These are phyloP conservation scores for Glossophaga mutica DNA, from an alignment of 2,797 vertebrate species.

Conservation along the genomic window DNA sequence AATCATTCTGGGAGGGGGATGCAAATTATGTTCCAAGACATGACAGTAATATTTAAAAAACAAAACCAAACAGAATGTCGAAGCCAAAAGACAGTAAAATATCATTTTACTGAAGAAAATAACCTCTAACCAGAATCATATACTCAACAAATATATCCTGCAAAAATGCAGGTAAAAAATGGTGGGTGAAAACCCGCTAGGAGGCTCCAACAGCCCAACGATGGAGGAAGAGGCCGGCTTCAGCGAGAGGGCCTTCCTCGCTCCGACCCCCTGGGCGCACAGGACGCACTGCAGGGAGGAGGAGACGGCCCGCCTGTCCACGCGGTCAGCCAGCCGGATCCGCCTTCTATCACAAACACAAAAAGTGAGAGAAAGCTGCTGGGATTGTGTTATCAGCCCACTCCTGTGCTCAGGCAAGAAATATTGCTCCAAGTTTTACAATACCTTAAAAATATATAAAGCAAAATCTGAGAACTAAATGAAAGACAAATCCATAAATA, in stretches of 20 bases:
- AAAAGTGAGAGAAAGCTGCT: not conserved
- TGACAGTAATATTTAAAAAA: not conserved
- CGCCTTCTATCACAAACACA: not conserved
- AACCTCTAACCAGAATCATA: not conserved
- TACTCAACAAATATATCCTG: not conserved
- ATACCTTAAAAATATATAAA: not conserved
- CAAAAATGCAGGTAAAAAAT: not conserved
- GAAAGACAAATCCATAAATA: not conserved
- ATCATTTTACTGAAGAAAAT: not conserved
- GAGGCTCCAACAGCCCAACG: not conserved
- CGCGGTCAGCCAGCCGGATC: not conserved
- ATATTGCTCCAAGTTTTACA: not conserved
- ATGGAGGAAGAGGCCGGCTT: not conserved
- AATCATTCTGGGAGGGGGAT: not conserved
- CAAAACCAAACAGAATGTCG: not conserved
- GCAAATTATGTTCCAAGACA: not conserved
- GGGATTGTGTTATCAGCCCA: not conserved
- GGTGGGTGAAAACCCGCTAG: not conserved
- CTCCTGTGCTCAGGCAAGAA: not conserved
- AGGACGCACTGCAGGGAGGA: not conserved
- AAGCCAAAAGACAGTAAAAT: not conserved
- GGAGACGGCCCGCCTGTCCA: not conserved
- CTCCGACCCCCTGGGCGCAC: not conserved
- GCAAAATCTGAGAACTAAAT: not conserved
- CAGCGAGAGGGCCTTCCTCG: not conserved